Evolutionary conservation across 2,113 vertebrate genomes (phyloP).

Genomic region (Psittacula cyanocephala): DNA sequence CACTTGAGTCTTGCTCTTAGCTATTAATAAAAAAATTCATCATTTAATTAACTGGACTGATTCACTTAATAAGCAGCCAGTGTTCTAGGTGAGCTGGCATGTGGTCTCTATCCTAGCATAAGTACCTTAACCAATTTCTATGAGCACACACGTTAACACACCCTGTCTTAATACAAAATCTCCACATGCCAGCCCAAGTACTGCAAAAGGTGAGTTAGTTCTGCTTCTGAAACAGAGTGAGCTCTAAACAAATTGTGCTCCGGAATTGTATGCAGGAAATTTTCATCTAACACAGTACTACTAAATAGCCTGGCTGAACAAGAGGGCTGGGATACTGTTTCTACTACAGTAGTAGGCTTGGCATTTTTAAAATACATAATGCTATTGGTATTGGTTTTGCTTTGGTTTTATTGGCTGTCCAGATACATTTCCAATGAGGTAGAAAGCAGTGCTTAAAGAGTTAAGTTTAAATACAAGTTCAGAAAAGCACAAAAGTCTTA

Average conservation of each 20-base stretch:
- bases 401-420: neutral
- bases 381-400: neutral
- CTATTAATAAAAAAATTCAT: slow-evolving; percentile 14
- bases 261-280: neutral
- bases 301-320: neutral
- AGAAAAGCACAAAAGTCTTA: neutral
- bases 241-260: neutral
- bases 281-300: neutral
- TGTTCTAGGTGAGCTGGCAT: neutral
- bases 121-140: neutral
- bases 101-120: neutral
- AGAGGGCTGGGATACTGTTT: neutral
- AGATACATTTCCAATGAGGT: neutral
- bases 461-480: neutral
- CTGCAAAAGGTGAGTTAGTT: neutral
- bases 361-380: neutral
- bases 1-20: neutral
- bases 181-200: neutral
- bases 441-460: neutral
- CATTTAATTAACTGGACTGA: slow-evolving; percentile 23
- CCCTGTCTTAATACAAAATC: neutral
- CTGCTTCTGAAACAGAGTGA: neutral
- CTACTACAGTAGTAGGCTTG: neutral
- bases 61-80: neutral
- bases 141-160: neutral